phyloP scores from a whole-genome alignment of 2,888 invertebrate species.

The Meta bourneti region DNA sequence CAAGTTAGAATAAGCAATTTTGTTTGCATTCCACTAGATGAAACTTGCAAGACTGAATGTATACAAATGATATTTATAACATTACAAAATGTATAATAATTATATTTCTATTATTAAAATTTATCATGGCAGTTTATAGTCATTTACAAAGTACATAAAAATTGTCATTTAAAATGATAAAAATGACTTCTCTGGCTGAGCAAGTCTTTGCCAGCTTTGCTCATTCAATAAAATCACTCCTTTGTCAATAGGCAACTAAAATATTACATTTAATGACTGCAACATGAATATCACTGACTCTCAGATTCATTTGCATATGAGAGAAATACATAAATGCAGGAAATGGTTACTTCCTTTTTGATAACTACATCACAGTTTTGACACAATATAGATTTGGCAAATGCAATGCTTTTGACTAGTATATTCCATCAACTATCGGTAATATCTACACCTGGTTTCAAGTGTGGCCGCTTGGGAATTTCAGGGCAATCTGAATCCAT shows the following conservation, averaged over 20 bases:
- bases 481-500: slow-evolving; percentile 61
- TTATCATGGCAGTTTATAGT: no score
- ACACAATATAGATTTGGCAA: slow-evolving; percentile 58
- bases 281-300: slow-evolving; percentile 38
- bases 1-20: no score
- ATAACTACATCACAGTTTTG: slow-evolving; percentile 51
- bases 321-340: slow-evolving; percentile 23
- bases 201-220: background rate
- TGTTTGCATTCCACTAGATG: no score
- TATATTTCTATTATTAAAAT: no score
- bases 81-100: no score
- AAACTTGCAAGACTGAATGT: no score
- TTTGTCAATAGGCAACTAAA: background rate
- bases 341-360: slow-evolving; percentile 8
- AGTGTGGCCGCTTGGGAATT: slow-evolving; percentile 74
- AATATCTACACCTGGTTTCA: slow-evolving; percentile 16
- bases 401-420: slow-evolving; percentile 65
- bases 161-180: background rate
- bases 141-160: background rate
- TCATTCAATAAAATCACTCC: background rate
- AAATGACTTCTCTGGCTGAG: background rate
- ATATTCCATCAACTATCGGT: slow-evolving; percentile 57
- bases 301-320: slow-evolving; percentile 19
- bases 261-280: slow-evolving; percentile 24
- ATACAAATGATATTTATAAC: no score